These are phyloP conservation scores for Gastrophysa polygoni DNA, from an alignment of 2,888 invertebrate genomes.

Conservation along the genomic window DNA sequence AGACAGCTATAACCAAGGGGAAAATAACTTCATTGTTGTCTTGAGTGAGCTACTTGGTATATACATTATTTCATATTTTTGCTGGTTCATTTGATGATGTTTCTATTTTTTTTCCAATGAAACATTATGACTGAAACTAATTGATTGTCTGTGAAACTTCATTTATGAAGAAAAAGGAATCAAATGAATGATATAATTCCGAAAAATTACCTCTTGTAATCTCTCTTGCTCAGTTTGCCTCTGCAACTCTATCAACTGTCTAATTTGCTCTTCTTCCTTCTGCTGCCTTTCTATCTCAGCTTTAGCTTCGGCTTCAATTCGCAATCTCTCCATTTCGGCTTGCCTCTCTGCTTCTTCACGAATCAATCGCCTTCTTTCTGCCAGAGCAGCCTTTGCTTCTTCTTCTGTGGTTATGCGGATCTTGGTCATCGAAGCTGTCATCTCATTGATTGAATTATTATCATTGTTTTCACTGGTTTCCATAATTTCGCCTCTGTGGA, in stretches of 20 bases:
- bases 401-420: conserved; percentile 85
- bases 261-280: conserved; percentile 84
- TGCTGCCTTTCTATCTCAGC: conserved; percentile 73
- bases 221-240: conserved; percentile 84
- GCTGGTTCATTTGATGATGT: no score
- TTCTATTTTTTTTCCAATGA: no score
- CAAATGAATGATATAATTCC: no score
- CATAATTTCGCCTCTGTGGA: neutral
- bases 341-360: conserved; percentile 91
- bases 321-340: conserved; percentile 82
- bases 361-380: conserved; percentile 85
- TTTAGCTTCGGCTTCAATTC: conserved; percentile 74
- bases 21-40: no score
- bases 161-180: neutral
- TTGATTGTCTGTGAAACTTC: no score
- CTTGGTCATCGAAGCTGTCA: conserved; percentile 70
- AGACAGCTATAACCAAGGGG: no score
- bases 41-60: no score
- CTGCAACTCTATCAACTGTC: conserved; percentile 78
- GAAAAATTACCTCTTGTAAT: conserved; percentile 74
- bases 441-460: conserved; percentile 45
- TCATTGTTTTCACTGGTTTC: conserved; percentile 18
- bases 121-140: no score
- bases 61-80: no score
- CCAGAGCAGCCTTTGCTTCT: conserved; percentile 91